A percentile compares a stretch with the other conserved stretches of the same genome.
These are phyloP conservation scores for Tragulus kanchil DNA, from an alignment of 2,113 vertebrate species.

Conservation along the genomic window DNA sequence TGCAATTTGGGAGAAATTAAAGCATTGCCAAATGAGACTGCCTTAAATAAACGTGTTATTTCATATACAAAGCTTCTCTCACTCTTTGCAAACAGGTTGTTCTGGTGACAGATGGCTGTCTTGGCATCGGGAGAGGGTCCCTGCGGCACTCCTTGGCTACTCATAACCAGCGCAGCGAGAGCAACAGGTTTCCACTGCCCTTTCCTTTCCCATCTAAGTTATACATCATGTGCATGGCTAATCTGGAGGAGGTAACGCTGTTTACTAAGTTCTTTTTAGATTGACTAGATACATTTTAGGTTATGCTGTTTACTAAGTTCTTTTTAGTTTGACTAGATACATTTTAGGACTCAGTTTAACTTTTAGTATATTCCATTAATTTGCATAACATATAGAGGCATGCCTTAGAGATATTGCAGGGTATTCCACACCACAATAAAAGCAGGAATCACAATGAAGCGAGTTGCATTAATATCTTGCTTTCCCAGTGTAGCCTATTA, in stretches of 20 bases:
- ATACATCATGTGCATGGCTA: slow-evolving; percentile 98
- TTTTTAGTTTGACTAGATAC: slow-evolving; percentile 26
- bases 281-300: slow-evolving; percentile 8
- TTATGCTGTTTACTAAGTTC: background rate
- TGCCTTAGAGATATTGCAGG: background rate
- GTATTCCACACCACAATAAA: background rate
- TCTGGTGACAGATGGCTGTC: slow-evolving; percentile 96
- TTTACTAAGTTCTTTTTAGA: slow-evolving; percentile 36
- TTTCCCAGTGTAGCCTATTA: background rate
- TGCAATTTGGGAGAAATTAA: background rate
- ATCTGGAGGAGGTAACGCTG: slow-evolving; percentile 95
- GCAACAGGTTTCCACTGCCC: slow-evolving; percentile 96
- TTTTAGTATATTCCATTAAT: background rate
- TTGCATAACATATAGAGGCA: background rate
- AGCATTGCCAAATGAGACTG: background rate
- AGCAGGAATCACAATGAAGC: background rate
- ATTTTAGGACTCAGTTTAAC: slow-evolving; percentile 7
- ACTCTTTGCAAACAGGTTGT: slow-evolving; percentile 90
- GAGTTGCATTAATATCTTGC: background rate
- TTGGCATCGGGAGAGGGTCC: slow-evolving; percentile 97
- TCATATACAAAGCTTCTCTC: background rate
- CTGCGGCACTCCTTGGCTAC: slow-evolving; percentile 95
- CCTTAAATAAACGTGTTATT: background rate
- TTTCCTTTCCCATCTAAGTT: slow-evolving; percentile 97
- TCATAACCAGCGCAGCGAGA: slow-evolving; percentile 92